A percentile compares a stretch with the other conserved stretches of the same genome.
phyloP scores from a whole-genome alignment of 1,140 invertebrate genomes.

The Aphis gossypii region DNA sequence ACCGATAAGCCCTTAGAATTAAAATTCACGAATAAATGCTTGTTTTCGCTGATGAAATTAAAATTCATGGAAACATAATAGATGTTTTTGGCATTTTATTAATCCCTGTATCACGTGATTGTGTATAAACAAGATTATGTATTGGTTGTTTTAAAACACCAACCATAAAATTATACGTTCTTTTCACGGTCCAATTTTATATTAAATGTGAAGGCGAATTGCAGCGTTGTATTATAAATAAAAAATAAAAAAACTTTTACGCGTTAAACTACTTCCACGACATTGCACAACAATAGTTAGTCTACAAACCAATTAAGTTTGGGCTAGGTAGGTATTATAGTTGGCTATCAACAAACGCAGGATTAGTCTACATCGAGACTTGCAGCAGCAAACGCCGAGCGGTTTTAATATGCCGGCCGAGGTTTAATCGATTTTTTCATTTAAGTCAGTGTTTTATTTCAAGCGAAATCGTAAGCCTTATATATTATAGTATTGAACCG shows the following conservation, averaged over 20 bases:
- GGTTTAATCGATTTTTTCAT: slow-evolving; percentile 47
- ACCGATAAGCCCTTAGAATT: background rate
- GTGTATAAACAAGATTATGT: slow-evolving; percentile 14
- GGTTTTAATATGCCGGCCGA: slow-evolving; percentile 37
- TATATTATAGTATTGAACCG: background rate
- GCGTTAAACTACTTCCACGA: background rate
- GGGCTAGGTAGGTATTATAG: background rate
- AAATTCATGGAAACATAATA: background rate
- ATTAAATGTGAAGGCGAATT: background rate
- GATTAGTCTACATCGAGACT: slow-evolving; percentile 34
- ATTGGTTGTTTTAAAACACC: background rate
- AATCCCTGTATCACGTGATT: background rate
- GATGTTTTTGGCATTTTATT: background rate
- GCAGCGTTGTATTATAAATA: background rate
- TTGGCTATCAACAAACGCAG: slow-evolving; percentile 33
- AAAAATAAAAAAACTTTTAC: background rate
- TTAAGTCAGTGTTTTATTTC: slow-evolving; percentile 4
- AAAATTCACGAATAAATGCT: background rate
- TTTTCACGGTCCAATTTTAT: background rate
- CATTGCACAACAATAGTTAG: background rate
- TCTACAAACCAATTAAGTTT: slow-evolving; percentile 49
- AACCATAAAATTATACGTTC: background rate
- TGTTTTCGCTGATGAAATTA: background rate
- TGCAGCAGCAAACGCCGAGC: background rate
- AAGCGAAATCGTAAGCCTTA: background rate